A percentile compares a stretch with the other conserved stretches of the same genome.
These are phyloP conservation scores for Burhinus oedicnemus DNA, from an alignment of 2,113 vertebrate species.

Conservation along the genomic window DNA sequence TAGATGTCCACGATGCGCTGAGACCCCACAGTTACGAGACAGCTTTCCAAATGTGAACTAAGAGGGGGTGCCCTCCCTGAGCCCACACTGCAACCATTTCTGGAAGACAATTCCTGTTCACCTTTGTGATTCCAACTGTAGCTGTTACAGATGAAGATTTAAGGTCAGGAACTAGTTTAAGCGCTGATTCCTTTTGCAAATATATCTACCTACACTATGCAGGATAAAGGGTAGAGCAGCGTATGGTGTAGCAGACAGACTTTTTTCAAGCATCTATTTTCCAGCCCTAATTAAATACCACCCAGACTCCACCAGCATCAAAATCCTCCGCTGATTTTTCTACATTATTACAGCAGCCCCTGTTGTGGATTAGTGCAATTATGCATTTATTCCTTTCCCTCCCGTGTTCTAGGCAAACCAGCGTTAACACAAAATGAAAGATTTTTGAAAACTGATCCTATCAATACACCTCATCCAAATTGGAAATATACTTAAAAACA, in stretches of 20 bases:
- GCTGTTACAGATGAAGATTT: fast-evolving
- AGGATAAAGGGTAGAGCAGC: neutral
- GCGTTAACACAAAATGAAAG: neutral
- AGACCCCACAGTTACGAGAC: fast-evolving
- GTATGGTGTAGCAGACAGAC: neutral
- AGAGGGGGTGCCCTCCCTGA: neutral
- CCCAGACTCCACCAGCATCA: neutral
- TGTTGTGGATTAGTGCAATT: neutral
- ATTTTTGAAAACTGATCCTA: neutral
- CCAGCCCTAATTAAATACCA: neutral
- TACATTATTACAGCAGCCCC: neutral
- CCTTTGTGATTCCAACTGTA: neutral
- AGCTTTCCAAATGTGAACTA: neutral
- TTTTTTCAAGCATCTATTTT: neutral
- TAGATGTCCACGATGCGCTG: fast-evolving
- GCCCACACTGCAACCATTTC: neutral
- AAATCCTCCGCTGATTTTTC: neutral
- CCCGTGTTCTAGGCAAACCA: neutral
- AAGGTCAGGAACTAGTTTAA: neutral
- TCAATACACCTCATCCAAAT: neutral
- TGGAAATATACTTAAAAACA: neutral
- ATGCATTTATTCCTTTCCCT: neutral
- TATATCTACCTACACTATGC: fast-evolving
- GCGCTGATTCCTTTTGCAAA: neutral
- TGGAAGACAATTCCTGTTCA: neutral